Percentiles rank a stretch among this genome's conserved stretches.
Evolutionary conservation across 2,888 invertebrate species (phyloP).

Genomic region (Agrotis exclamationis): DNA sequence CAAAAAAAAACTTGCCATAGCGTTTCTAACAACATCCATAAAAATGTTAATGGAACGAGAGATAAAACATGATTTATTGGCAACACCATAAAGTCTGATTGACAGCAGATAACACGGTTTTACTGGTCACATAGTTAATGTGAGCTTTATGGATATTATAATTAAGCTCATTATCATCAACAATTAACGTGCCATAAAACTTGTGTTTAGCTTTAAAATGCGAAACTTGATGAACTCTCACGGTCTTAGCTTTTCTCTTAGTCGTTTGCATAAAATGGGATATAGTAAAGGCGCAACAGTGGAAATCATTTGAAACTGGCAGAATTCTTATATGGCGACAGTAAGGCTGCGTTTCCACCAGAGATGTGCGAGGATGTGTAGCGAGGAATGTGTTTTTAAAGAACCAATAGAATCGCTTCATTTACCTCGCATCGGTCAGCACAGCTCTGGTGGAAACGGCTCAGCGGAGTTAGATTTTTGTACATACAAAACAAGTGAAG

Average conservation of each 20-base stretch:
- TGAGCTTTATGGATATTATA: constrained; percentile 12
- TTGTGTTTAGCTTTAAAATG: constrained; percentile 24
- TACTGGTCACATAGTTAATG: constrained; percentile 12
- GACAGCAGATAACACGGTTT: constrained; percentile 12
- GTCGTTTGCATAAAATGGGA: neutral
- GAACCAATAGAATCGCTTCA: no score
- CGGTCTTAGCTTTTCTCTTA: constrained; percentile 1
- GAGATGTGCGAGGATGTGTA: no score
- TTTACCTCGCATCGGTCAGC: no score
- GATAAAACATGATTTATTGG: constrained; percentile 32
- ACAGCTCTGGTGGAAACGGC: no score
- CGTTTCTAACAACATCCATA: neutral
- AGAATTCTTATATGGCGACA: no score
- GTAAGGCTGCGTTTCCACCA: no score
- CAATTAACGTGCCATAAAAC: constrained; percentile 32
- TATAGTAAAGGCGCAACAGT: neutral
- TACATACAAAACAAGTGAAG: no score
- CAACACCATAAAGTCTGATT: constrained; percentile 28
- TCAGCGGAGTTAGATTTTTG: no score
- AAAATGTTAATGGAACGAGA: constrained; percentile 6
- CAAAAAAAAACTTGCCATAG: neutral
- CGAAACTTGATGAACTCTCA: constrained; percentile 18
- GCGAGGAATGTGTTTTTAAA: no score
- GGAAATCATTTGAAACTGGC: no score
- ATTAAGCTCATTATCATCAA: constrained; percentile 24